Evolutionary conservation across 2,113 vertebrate genomes (phyloP), one percentile per base, ranked within the genome.

Genomic region (Echinops telfairi): DNA sequence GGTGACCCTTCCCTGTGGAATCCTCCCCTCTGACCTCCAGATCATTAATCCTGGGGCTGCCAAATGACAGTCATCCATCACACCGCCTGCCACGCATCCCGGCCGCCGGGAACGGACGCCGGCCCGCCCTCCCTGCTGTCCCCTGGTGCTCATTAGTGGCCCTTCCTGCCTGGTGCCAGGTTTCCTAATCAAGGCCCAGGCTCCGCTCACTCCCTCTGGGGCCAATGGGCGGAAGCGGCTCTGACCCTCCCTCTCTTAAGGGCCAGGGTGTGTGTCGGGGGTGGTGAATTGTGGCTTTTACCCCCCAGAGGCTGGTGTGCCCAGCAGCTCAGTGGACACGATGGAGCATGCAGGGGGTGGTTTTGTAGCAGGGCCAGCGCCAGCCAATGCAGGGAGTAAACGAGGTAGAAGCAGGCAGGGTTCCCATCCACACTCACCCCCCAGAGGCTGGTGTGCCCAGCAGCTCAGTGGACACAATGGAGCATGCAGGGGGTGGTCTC

Each of bases 21-120:
- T 98, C 97, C 97, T 98, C 97, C 95, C 98, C 98, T 98, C 97
- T 98, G 98, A 98, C 98, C 98, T 96, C 43, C 0, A 7, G 96
- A 97, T 98, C 98, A 98, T 98, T 98, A 98, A 98, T 98, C 98
- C 97, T 70, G 88, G 88, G 89, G 97, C 97, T 98, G 98, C 98
- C 98, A 98, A 97, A 98, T 98, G 98, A 98, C 98, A 98, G 98
- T 98, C 98, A 98, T 98, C 98, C 98, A 98, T 98, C 98, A 98
- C n/a, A 90, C 97, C 95, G 97, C 96, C 97, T 98, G 98, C 98
- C 97, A 95, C 97, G 97, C 94, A 97, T 97, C 66, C 95, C 97
- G 92, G 97, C 96, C 88, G 95, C 96, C 81, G 83, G 96, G 96
- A 96, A 97, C 96, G 96, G 97, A 94, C 83, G 5, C 3, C 16